Base-by-base conservation (phyloP, 2,888 invertebrate genomes). In the Cephus pulcher region DNA sequence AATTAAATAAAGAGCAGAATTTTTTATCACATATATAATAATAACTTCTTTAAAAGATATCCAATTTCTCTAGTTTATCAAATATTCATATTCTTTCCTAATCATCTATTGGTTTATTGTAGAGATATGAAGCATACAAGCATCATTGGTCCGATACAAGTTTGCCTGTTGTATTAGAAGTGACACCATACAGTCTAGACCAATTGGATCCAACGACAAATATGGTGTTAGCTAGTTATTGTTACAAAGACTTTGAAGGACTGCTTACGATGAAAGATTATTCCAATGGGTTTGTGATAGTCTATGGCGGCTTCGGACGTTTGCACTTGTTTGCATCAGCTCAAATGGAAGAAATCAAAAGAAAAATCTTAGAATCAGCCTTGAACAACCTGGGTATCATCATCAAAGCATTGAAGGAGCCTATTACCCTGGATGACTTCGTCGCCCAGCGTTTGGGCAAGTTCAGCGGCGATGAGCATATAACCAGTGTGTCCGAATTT, bases 401-500 rank as follows among this genome's bases (percentile, higher is more conserved):
- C 83, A 96, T 99, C 78, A 97, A 97, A 92, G 95, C 97, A 82
- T 93, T 97, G 78, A 95, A 96, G 82, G 96, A 97, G 76, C 95
- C 95, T 83, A 96, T 98, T 71, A 96, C 96, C 0, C 92, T 97
- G 83, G 97, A 98, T 85, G 97, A 98, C 89, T 98, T 98, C 90
- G 95, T 96, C 85, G 94, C 94, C 82, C 96, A 97, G 90, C 93
- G 98, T 90, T 95, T 99, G 91, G 99, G 99, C 81, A 97, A 97
- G 91, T 95, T 82, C 91, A 98, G 98, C 89, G 96, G 96, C 15
- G 99, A 99, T 92, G 97, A 98, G 90, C 97, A 97, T 90, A 95
- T 99, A 89, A 99, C 99, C 4, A 99, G 99, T 0, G 95, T 99
- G 81, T 97, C 97, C 30, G 99, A 99, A 93, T 99, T 99, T 92